Evolutionary conservation across 1,140 invertebrate species (phyloP).

Genomic region (Macrotrachela quadricornifera): DNA sequence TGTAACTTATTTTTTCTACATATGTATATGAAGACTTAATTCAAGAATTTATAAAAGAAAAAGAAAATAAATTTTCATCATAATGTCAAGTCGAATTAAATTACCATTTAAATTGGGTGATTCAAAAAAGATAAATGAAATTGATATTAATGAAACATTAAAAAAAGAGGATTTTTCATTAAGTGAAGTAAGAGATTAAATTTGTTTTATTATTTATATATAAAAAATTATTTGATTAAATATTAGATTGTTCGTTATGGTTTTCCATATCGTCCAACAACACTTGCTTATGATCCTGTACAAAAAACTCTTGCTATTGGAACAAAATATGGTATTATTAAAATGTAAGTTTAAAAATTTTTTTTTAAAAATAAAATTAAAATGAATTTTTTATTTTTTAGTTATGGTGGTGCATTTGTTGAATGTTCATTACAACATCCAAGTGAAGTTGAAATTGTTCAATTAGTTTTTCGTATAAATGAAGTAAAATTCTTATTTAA

Average conservation of each 20-base stretch:
- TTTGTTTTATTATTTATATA: no score
- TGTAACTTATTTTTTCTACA: no score
- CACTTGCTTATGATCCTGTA: slow-evolving; percentile 86
- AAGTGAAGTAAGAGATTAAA: no score
- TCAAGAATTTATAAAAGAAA: no score
- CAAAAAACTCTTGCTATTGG: slow-evolving; percentile 87
- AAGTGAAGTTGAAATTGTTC: slow-evolving; percentile 27
- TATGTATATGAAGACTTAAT: no score
- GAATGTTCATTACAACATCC: slow-evolving; percentile 37
- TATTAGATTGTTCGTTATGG: slow-evolving; percentile 57
- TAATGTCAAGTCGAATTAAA: no score
- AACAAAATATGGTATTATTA: slow-evolving; percentile 73
- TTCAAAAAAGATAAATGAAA: no score
- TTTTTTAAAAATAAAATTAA: not conserved
- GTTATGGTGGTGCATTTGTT: slow-evolving; percentile 76
- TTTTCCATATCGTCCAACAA: slow-evolving; percentile 87
- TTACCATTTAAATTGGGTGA: no score
- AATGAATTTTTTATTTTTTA: slow-evolving; percentile 26
- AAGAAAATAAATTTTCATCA: no score
- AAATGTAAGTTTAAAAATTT: slow-evolving; percentile 47
- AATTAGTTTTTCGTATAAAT: slow-evolving; percentile 78
- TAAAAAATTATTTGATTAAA: no score
- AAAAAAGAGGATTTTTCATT: no score
- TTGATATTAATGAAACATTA: no score
- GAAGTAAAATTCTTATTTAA: slow-evolving; percentile 36